Evolutionary conservation across 2,888 invertebrate species (phyloP), one percentile per base, ranked within the genome.

Genomic region (Thecophora atra): DNA sequence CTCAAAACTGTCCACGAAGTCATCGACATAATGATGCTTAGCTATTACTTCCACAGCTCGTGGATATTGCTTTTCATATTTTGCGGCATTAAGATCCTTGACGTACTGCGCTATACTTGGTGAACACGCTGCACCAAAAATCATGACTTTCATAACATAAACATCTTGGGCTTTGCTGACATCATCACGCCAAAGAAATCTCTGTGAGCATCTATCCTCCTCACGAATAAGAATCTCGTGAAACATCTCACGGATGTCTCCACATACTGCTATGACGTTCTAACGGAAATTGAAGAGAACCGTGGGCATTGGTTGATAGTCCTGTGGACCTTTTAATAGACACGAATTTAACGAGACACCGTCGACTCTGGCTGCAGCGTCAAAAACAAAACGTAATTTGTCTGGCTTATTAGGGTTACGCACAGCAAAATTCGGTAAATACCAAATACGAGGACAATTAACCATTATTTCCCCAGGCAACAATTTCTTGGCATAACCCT

Each of bases 261-360:
- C 80, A n/a, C 81, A 1, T 77, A 85, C 77, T 0, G 80, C 84
- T 6, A 83, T 72, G 58, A 67, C 76, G 24, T 79, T 73, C 74
- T 82, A 80, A 21, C 85, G 73, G 74, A 86, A 86, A 3, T 82
- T 77, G 73, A 84, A 76, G 47, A 85, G 72, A 0, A 85, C 80
- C 0, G 82, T 81, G 3, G 79, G 73, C 54, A 86, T 72, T 5
- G 82, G 77, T 11, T 77, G 19, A 11, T 21, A 24, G 11, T 54
- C 8, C 28, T 28, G 42, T 21, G 42, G 28, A 26, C 54, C 54
- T n/a, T 54, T 54, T 5, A 54, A 11, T 54, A 54, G 21, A 54
- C 5, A 3, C 8, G 54, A 54, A n/a, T 54, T 54, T 11, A 54
- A n/a, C 21, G 54, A 15, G 11, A 21, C 24, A 21, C 54, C 54